Evolutionary conservation across 2,797 vertebrate genomes (phyloP), one percentile per base, ranked within the genome.

Genomic region (Gadopsis bispinosus): DNA sequence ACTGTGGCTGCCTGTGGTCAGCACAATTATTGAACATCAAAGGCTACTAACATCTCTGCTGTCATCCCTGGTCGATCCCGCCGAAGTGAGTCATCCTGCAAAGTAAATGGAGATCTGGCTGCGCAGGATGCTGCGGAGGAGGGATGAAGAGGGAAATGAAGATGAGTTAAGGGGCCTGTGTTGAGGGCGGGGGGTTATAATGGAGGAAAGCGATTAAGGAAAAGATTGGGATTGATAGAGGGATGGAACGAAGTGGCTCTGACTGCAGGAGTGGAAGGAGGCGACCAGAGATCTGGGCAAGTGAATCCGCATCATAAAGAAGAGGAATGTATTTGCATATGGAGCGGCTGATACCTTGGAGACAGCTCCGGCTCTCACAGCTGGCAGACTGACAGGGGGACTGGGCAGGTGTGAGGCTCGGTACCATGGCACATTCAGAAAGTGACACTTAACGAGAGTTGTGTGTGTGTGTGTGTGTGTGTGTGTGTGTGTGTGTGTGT

Each of bases 1-100:
- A 43, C 26, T 88, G 69, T 59, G 53, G 77, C 79, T 68, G 41
- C 81, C 83, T 69, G 45, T 69, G 89, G 85, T 90, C 89, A 90
- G 85, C 83, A 88, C 85, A 91, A 91, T 90, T 85, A 88, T 72
- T 41, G 59, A 75, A 90, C 90, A 90, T 91, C 91, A 92, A 93
- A 92, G 83, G 67, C 59, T 39, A 47, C 80, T 72, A 77, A 82
- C 73, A 88, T 81, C 71, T 78, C 76, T 83, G 75, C 86, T 83
- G 86, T 79, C 78, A 79, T 83, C 74, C 61, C 67, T 33, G 26
- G 54, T 65, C 22, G 48, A 81, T 82, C 62, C 45, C 67, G 81
- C 75, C 59, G 54, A 86, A 87, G 83, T 70, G 82, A 89, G 79
- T 81, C 79, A 69, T 83, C 78, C 80, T 71, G 66, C 55, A 60